Base-by-base conservation (phyloP, 2,797 vertebrate genomes). In the Phalanger gymnotis region DNA sequence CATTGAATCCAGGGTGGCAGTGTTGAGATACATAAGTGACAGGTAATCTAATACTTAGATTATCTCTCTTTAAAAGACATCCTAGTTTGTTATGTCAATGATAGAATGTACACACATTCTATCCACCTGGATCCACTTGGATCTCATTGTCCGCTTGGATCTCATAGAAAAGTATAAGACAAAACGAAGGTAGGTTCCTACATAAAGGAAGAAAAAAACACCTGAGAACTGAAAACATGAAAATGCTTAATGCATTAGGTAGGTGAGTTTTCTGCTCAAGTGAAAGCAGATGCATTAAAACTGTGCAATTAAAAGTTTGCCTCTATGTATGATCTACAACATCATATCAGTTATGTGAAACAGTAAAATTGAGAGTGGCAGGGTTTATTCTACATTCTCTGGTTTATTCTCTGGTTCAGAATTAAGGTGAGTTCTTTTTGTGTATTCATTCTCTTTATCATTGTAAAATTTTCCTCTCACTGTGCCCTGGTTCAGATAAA, bases 1-100 rank as follows among this genome's bases (percentile, higher is more conserved):
- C 92, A 92, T 31, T 95, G 90, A 96, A 97, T 96, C 96, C 98
- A 98, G 98, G 96, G 94, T 91, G 93, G 95, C 92, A 95, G 93
- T 91, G 66, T 90, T 96, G 92, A 97, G 97, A 95, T 94, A 14
- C 73, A 66, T 95, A 96, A 95, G 94, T 96, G 91, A 95, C 94
- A 96, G 93, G 97, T 98, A 93, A 97, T 89, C 92, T 40, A 93
- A 90, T 73, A 94, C 95, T 54, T 2, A 54, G 92, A 93, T 97
- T 93, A 94, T 1, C 0, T 95, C 92, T 95, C 3, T 0, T 14
- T 11, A 61, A 66, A 94, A 73, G 87, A 91, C 97, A 27, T 66
- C 58, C 30, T 92, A 66, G 0, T 56, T 96, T 95, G 73, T 95
- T 93, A 1, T 1, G 25, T 52, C 92, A 92, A 73, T 56, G 93